phyloP scores from a whole-genome alignment of 92 coral and sea anemone genomes.

The Anthopleura xanthogrammica region DNA sequence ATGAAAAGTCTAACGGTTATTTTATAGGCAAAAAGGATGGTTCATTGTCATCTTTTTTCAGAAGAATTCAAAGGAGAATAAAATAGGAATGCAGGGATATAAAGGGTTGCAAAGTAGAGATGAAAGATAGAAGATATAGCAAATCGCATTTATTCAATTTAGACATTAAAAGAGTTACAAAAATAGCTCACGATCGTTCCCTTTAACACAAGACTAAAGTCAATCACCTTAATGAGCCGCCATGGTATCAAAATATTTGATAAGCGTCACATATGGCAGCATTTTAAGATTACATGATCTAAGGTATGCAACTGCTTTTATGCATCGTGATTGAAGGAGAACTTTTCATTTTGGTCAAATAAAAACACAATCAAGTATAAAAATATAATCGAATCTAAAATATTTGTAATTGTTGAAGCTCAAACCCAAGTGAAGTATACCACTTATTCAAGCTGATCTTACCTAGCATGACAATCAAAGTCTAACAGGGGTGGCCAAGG shows the following conservation, averaged over 20 bases:
- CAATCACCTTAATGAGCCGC: not conserved
- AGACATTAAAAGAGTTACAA: conserved; percentile 16
- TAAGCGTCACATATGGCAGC: conserved; percentile 16
- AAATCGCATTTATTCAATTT: conserved; percentile 27
- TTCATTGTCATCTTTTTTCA: too few relatives aligned
- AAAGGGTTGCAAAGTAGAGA: not conserved
- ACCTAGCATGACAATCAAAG: not conserved
- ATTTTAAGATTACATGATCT: not conserved
- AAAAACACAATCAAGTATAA: not conserved
- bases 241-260: not conserved
- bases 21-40: too few relatives aligned
- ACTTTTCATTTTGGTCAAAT: not conserved
- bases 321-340: not conserved
- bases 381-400: conserved; percentile 16
- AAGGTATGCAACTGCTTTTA: not conserved
- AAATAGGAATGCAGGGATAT: too few relatives aligned
- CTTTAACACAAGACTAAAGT: not conserved
- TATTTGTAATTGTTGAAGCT: not conserved
- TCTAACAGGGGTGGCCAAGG: conserved; percentile 24
- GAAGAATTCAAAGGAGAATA: too few relatives aligned
- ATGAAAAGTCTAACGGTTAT: too few relatives aligned
- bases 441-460: not conserved
- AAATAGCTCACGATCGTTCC: not conserved
- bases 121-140: conserved; percentile 12
- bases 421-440: not conserved